Percentiles rank a stretch among this genome's conserved stretches.
These are phyloP conservation scores for Tipula lateralis DNA, from an alignment of 2,888 invertebrate species.

Conservation along the genomic window DNA sequence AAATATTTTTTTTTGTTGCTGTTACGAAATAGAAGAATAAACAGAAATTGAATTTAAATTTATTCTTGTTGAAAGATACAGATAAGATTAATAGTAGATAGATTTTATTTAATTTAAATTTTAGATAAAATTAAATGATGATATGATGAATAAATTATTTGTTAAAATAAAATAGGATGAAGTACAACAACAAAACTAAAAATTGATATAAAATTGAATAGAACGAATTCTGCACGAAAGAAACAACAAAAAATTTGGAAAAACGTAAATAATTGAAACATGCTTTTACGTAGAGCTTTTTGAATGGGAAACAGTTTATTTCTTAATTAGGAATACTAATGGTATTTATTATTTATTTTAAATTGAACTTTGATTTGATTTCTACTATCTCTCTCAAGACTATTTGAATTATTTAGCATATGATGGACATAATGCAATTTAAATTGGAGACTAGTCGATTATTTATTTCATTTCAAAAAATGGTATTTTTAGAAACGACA, in stretches of 20 bases:
- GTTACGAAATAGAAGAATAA: slow-evolving; percentile 5
- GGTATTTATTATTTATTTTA: neutral
- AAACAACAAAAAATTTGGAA: neutral
- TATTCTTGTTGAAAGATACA: slow-evolving; percentile 19
- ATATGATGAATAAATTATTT: slow-evolving; percentile 24
- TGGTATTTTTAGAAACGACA: too few species aligned
- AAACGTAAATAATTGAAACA: slow-evolving; percentile 11
- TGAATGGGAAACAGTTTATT: neutral
- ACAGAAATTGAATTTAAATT: slow-evolving; percentile 24
- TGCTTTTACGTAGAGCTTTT: neutral
- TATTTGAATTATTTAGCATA: neutral
- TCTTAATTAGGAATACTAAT: neutral
- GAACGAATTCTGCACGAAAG: neutral
- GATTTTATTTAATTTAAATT: slow-evolving; percentile 19
- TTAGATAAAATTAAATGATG: slow-evolving; percentile 19
- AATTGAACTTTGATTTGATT: neutral
- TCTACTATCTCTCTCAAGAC: neutral
- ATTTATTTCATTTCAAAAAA: too few species aligned
- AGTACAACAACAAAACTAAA: neutral
- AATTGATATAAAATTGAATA: neutral
- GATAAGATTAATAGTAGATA: slow-evolving; percentile 19
- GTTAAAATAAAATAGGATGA: neutral
- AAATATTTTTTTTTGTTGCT: neutral
- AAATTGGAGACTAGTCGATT: too few species aligned
- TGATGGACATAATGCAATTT: neutral